Evolutionary conservation across 2,888 invertebrate species (phyloP), one percentile per base, ranked within the genome.

Genomic region (Acronicta alni): DNA sequence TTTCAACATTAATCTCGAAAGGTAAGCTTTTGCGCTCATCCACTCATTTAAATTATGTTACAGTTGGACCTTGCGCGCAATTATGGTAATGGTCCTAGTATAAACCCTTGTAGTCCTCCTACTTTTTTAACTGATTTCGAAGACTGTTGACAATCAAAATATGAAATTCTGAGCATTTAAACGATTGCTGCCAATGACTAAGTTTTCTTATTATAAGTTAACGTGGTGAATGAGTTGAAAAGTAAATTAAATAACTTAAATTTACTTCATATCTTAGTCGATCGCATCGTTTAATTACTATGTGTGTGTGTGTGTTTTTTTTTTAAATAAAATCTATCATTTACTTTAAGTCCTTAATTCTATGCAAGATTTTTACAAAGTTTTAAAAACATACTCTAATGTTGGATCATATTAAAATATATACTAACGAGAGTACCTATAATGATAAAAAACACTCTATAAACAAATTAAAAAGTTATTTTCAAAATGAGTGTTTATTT

Each of bases 1-100:
- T 81, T 81, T 77, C 72, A 75, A 72, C 69, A 76, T 81, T 75
- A 79, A 80, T 77, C 81, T 80, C 73, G 55, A 62, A 67, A 77
- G 74, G 75, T 77, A 78, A 74, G 72, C 78, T 72, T 72, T 72
- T 55, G 61, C 70, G 66, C 71, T 67, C 63, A 67, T 63, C 67
- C 76, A 72, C 78, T 77, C 59, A 63, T 69, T 63, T 51, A 77
- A 74, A 74, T 78, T 57, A 70, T 72, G 66, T 70, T 72, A 63
- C 57, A 52, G 59, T 65, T 52, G 46, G 51, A 46, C 44, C 61
- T 53, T 69, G 62, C 65, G 67, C 64, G 72, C 75, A 65, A 77
- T 77, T 75, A 77, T 59, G 45, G 61, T 75, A 66, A 69, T 75
- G 69, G 72, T 43, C 55, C 55, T 54, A 68, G 62, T 47, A 52